Base-by-base conservation (phyloP, 2,113 vertebrate genomes). In the Cairina moschata region DNA sequence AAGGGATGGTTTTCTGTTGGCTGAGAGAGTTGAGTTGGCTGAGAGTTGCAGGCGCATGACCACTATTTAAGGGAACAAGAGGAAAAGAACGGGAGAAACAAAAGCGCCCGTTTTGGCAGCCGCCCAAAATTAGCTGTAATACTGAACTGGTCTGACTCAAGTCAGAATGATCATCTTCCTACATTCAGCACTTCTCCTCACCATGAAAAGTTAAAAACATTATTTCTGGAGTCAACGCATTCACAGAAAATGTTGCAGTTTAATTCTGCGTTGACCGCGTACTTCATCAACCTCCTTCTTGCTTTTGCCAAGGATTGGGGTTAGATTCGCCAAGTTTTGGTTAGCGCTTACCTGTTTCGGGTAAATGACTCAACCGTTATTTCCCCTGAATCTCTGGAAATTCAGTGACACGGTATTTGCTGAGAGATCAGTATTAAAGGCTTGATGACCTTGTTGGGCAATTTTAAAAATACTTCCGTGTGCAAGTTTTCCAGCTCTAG, bases 21-120 rank as follows among this genome's bases (percentile, higher is more conserved):
- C 25, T 50, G 9, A 11, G 55, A 11, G 55, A 80, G 58, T 40
- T 40, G 13, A 40, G 40, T 40, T 40, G 40, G 40, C 40, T 40
- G 12, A 40, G 40, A 40, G 40, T 40, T 40, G 55, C 55, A 91
- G 50, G 23, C 91, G 83, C 28, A 26, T 86, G 77, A 94, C 65
- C 40, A 38, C 86, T 77, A 9, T 84, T 83, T 71, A 81, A 56
- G n/a, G 83, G 56, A 86, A 81, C 10, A 17, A 74, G 91, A 83
- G 65, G 68, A 63, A 90, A 94, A 93, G 71, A 88, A 84, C 77
- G 86, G 56, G 67, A 93, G 86, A 93, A 96, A 94, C 55, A 96
- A 91, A 95, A 59, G n/a, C 66, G 63, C 34, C 32, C 22, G 38
- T 83, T 90, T 76, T 65, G n/a, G 55, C 72, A 91, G 55, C 67